Evolutionary conservation across 2,888 invertebrate genomes (phyloP).

Genomic region (Beris morrisii): DNA sequence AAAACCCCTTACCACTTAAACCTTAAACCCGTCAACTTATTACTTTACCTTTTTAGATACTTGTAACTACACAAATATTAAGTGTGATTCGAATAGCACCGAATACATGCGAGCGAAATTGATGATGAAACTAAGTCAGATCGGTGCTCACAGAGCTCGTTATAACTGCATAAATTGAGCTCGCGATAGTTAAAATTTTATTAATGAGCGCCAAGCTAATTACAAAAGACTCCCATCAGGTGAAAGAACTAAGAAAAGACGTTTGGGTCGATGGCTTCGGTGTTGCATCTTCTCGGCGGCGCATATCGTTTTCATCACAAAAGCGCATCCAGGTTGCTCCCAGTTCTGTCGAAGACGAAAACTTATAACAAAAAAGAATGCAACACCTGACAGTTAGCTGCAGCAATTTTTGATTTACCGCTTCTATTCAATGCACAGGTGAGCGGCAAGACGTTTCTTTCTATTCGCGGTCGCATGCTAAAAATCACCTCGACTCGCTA

Average conservation of each 20-base stretch:
- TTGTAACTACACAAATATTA: too few relatives aligned
- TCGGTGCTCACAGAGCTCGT: too few relatives aligned
- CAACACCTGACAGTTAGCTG: conserved; percentile 26
- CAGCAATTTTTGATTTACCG: conserved; percentile 30
- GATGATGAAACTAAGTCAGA: too few relatives aligned
- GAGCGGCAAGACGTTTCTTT: neutral
- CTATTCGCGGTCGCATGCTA: too few relatives aligned
- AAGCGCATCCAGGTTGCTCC: neutral
- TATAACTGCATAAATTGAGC: too few relatives aligned
- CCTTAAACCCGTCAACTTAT: too few relatives aligned
- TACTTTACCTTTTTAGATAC: too few relatives aligned
- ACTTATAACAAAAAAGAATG: neutral
- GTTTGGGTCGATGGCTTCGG: conserved; percentile 14
- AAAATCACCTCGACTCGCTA: too few relatives aligned
- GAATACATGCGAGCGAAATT: too few relatives aligned
- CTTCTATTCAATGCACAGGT: conserved; percentile 18
- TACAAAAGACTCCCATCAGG: conserved; percentile 9
- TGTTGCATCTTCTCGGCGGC: neutral
- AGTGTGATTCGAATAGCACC: too few relatives aligned
- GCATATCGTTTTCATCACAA: neutral
- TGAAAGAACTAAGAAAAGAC: neutral
- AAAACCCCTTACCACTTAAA: too few relatives aligned
- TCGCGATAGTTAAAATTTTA: conserved; percentile 8
- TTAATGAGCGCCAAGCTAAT: conserved; percentile 22
- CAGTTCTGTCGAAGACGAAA: neutral